phyloP scores from a whole-genome alignment of 2,888 invertebrate species.

The Papilio protenor region DNA sequence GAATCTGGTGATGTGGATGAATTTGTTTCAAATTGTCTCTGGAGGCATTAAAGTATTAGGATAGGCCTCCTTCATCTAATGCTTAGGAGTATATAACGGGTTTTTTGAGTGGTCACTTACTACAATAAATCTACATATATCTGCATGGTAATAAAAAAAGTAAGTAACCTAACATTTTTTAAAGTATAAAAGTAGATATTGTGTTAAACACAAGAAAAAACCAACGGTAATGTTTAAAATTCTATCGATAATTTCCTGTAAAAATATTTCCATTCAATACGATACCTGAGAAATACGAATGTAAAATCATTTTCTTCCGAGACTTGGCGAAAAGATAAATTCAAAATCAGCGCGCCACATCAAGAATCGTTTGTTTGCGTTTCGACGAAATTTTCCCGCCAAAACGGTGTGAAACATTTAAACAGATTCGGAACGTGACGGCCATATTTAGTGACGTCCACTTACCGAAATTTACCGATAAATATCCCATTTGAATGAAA shows the following conservation, averaged over 20 bases:
- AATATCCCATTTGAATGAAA: conserved; percentile 69
- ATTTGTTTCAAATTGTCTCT: too few relatives aligned
- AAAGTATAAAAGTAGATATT: too few relatives aligned
- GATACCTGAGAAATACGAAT: background rate
- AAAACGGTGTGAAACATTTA: conserved; percentile 66
- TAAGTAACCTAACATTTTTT: too few relatives aligned
- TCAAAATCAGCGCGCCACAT: background rate
- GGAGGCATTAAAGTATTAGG: too few relatives aligned
- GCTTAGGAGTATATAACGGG: too few relatives aligned
- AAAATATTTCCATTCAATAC: background rate
- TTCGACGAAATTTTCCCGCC: conserved; percentile 60
- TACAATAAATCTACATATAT: too few relatives aligned
- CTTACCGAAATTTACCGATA: conserved; percentile 71
- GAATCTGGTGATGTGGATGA: too few relatives aligned
- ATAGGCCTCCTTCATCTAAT: too few relatives aligned
- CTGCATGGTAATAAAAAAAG: too few relatives aligned
- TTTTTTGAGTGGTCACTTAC: too few relatives aligned
- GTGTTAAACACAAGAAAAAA: too few relatives aligned
- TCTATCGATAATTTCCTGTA: background rate
- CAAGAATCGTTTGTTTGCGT: conserved; percentile 48
- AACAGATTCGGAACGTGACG: conserved; percentile 68
- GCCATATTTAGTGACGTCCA: conserved; percentile 62
- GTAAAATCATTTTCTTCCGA: background rate
- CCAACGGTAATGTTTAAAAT: too few relatives aligned
- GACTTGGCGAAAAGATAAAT: background rate